Evolutionary conservation across 2,888 invertebrate species (phyloP).

Genomic region (Agriotes lineatus): DNA sequence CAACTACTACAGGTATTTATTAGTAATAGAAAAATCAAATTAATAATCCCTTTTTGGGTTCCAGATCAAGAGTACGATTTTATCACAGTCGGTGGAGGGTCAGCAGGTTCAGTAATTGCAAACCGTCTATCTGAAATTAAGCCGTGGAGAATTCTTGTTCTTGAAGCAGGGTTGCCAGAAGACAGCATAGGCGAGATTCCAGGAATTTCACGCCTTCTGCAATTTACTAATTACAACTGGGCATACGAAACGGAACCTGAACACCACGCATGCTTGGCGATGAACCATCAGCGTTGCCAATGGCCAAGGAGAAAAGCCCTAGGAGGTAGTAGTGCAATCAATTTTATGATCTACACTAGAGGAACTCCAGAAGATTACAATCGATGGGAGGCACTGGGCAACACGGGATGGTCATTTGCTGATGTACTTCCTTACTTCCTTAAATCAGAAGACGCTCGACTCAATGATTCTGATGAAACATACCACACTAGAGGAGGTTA

Average conservation of each 20-base stretch:
- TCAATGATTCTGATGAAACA: background rate
- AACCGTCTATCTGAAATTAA: slow-evolving; percentile 66
- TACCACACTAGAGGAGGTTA: background rate
- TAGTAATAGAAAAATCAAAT: too few relatives aligned
- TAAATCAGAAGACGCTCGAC: background rate
- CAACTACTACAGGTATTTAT: too few relatives aligned
- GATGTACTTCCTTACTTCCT: slow-evolving; percentile 63
- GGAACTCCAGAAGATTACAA: slow-evolving; percentile 69
- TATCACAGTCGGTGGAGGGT: too few relatives aligned
- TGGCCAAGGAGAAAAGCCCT: slow-evolving; percentile 73
- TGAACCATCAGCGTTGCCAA: slow-evolving; percentile 58
- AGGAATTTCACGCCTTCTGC: slow-evolving; percentile 59
- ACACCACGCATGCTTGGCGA: slow-evolving; percentile 57
- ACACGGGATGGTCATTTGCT: slow-evolving; percentile 15
- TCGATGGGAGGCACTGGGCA: background rate
- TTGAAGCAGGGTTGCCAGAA: slow-evolving; percentile 67
- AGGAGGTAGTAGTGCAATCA: slow-evolving; percentile 73
- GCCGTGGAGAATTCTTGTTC: slow-evolving; percentile 65
- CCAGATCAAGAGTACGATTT: too few relatives aligned
- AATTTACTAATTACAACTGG: slow-evolving; percentile 70
- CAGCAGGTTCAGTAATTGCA: slow-evolving; percentile 67
- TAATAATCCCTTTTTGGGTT: too few relatives aligned
- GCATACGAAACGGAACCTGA: slow-evolving; percentile 60
- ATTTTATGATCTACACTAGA: slow-evolving; percentile 80
- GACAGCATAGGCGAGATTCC: slow-evolving; percentile 62